Percentiles rank a stretch among this genome's conserved stretches.
Conservation (phyloP, 37 sponge, comb jelly and placozoan species). For the Mnemiopsis leidyi region DNA sequence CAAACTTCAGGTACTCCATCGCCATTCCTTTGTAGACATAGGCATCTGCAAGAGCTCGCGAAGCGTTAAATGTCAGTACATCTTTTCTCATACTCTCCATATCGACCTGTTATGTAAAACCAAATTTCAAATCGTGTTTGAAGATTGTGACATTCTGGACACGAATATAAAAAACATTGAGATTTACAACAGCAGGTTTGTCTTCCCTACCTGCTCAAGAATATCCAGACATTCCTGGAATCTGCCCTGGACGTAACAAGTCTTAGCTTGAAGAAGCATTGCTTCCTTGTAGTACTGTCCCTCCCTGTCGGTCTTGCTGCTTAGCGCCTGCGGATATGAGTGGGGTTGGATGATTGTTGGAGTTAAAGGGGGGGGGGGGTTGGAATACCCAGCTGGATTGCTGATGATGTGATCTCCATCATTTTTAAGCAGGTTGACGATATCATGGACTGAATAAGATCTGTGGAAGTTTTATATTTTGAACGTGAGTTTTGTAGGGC, state of each 20-base stretch:
- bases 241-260: slow-evolving; percentile 4
- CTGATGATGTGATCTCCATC: no score
- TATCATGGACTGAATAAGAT: no score
- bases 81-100: slow-evolving; percentile 22
- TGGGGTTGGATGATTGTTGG: no score
- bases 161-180: no score
- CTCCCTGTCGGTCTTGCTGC: background rate
- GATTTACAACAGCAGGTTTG: background rate
- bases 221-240: slow-evolving; percentile 31
- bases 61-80: background rate
- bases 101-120: no score
- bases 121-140: no score
- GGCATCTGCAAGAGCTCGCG: slow-evolving; percentile 30
- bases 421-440: no score
- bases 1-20: background rate
- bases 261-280: slow-evolving; percentile 44
- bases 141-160: no score
- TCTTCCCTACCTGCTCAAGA: background rate
- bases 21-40: slow-evolving; percentile 49
- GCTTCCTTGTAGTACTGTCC: slow-evolving; percentile 35
- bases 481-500: no score
- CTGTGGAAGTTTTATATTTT: no score
- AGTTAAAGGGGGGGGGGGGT: no score
- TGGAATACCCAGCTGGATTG: no score
- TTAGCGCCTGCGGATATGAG: slow-evolving; percentile 29